These are phyloP conservation scores for Parauchenoglanis ngamensis DNA, from an alignment of 2,797 vertebrate species.

Conservation along the genomic window DNA sequence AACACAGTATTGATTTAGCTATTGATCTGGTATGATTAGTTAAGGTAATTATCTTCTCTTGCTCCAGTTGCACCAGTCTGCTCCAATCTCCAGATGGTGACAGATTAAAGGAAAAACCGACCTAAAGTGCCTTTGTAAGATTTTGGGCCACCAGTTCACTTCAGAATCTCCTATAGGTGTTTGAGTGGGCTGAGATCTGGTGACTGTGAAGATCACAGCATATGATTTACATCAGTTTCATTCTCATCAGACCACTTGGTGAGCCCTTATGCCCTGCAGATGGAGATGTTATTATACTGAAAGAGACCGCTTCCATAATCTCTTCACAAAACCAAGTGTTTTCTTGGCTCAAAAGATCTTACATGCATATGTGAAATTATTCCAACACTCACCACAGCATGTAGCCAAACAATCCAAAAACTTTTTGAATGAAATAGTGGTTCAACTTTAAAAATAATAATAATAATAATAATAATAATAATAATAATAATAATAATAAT, in stretches of 20 bases:
- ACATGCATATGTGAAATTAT: not conserved
- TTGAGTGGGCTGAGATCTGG: not conserved
- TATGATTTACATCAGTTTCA: not conserved
- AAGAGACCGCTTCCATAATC: not conserved
- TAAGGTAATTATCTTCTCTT: constrained; percentile 2
- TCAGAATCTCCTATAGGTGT: not conserved
- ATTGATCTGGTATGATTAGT: not conserved
- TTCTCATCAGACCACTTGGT: not conserved
- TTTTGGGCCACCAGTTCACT: not conserved
- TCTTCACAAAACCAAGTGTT: not conserved
- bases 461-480: not conserved
- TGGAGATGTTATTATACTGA: not conserved
- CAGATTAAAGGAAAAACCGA: not conserved
- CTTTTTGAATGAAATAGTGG: constrained; percentile 3
- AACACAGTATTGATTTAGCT: not conserved
- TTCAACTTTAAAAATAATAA: not conserved
- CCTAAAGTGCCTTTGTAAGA: not conserved
- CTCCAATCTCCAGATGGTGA: not conserved
- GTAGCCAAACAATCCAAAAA: not conserved
- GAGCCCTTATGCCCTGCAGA: not conserved
- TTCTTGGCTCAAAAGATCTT: not conserved
- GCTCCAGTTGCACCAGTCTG: not conserved
- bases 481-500: not conserved
- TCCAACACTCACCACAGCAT: not conserved
- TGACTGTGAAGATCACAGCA: not conserved